Base-by-base conservation (phyloP, 2,888 invertebrate genomes). In the Macroteleia sp. region DNA sequence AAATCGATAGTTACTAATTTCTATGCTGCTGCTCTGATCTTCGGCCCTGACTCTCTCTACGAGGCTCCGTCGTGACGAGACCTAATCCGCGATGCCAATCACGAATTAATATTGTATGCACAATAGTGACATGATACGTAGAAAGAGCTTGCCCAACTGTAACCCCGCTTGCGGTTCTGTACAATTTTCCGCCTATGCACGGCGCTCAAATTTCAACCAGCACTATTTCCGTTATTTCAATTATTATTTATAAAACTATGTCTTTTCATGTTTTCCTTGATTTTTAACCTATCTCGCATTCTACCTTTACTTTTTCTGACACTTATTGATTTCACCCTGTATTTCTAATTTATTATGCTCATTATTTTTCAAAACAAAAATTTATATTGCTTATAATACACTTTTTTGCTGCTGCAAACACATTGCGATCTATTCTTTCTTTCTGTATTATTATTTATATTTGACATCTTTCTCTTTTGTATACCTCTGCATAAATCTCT, bases 41-140 rank as follows among this genome's bases (percentile, higher is more conserved):
- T 89, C 88, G 89, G 87, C 86, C 86, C 90, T 89, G 90, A 89
- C 89, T 90, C 90, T 90, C 86, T 88, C 85, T 89, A 87, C 90
- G 89, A 89, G 86, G 88, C 88, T 89, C 89, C 88, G 85, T 86
- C 83, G 83, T 69, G 50, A 70, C 28, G 44, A 48, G 48, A 62
- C 59, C 52, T 50, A 44, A 75, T 50, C 42, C 79, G 77, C 73
- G 79, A 74, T 67, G 62, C 78, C 75, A 73, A 71, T 77, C 79
- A 71, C 74, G 77, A 70, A 48, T 71, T 66, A 56, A 70, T 50
- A 67, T 44, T 70, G 48, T 71, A 44, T 64, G 74, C 75, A 57
- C 76, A 39, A 69, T 61, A 52, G 66, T 52, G 46, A 78, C 50
- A 73, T 50, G 52, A 70, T 73, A 36, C 52, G 54, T 57, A 82